Evolutionary conservation across 2,113 vertebrate genomes (phyloP).

Genomic region (Sigmodon hispidus): DNA sequence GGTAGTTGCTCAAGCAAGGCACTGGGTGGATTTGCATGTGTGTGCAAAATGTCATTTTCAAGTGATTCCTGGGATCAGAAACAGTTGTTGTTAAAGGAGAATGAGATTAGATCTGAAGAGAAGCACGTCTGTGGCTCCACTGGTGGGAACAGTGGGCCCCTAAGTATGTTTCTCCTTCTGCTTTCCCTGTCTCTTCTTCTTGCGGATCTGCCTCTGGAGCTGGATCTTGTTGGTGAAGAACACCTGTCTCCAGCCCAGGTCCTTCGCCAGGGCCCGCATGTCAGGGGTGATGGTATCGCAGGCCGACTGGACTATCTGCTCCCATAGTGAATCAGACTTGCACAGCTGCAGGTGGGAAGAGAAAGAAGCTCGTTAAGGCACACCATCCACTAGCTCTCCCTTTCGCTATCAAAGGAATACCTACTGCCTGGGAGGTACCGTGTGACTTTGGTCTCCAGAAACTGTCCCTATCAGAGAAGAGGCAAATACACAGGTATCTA

Average conservation of each 20-base stretch:
- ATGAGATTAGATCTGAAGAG: background rate
- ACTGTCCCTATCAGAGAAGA: background rate
- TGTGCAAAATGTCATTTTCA: background rate
- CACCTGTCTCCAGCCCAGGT: slow-evolving; percentile 84
- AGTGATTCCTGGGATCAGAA: background rate
- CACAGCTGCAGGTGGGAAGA: slow-evolving; percentile 81
- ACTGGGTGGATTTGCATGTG: background rate
- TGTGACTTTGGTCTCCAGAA: background rate
- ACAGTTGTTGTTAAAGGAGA: background rate
- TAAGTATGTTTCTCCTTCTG: accelerated
- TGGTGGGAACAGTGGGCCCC: accelerated
- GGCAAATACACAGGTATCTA: background rate
- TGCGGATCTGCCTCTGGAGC: slow-evolving; percentile 87
- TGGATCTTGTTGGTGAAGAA: slow-evolving; percentile 88
- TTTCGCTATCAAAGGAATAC: accelerated
- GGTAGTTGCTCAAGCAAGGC: background rate
- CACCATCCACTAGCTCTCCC: background rate
- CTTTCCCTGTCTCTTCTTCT: slow-evolving; percentile 65
- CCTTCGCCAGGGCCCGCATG: slow-evolving; percentile 80
- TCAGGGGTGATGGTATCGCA: slow-evolving; percentile 83
- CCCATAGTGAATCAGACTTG: slow-evolving; percentile 85
- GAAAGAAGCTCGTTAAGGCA: background rate
- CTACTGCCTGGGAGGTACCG: background rate
- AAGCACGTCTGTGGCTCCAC: background rate
- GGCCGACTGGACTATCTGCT: slow-evolving; percentile 80